Conservation (phyloP, 2,113 vertebrate genomes). For the Ictalurus punctatus region DNA sequence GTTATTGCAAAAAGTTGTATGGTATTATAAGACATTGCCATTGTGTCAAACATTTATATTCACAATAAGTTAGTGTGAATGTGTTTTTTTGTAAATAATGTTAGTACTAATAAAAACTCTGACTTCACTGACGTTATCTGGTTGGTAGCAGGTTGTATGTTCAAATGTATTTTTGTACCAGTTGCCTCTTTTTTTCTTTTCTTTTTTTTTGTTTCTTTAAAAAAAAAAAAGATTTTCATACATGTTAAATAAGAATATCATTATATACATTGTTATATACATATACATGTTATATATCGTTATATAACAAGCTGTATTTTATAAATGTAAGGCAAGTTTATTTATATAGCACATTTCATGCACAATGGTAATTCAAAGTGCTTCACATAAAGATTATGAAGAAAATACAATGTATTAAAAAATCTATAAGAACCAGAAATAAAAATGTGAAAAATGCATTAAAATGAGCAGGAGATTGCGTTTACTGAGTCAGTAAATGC, state of each 20-base stretch:
- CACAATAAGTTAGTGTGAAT: no score
- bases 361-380: no score
- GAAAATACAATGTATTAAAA: no score
- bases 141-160: neutral
- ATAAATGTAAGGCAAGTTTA: neutral
- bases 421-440: no score
- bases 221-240: neutral
- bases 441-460: no score
- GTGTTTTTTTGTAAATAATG: neutral
- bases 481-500: no score
- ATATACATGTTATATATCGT: no score
- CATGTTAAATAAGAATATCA: neutral
- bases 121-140: neutral
- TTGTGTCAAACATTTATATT: neutral
- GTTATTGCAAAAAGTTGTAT: neutral
- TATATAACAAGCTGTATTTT: neutral
- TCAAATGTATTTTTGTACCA: neutral
- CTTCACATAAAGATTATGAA: no score
- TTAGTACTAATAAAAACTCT: neutral
- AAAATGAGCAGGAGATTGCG: no score
- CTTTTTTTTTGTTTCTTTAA: no score
- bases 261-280: neutral
- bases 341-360: no score
- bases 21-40: neutral
- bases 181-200: neutral